phyloP scores from a whole-genome alignment of 2,797 vertebrate genomes.

The Mionectes olivaceus region DNA sequence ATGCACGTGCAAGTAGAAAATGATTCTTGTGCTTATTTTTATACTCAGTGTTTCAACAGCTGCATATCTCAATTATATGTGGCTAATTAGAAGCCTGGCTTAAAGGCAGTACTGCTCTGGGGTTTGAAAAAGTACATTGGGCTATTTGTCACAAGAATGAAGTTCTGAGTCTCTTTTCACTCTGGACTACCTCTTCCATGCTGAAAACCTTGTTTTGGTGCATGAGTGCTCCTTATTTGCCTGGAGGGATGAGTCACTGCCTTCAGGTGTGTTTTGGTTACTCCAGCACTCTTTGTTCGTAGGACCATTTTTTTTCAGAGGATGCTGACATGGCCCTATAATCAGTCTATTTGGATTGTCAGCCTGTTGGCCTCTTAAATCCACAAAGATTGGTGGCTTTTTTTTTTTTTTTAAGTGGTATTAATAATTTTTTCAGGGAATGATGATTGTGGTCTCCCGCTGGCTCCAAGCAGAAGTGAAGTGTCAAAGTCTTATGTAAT shows the following conservation, averaged over 20 bases:
- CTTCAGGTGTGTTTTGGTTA: neutral
- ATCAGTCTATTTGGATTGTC: neutral
- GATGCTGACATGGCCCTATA: neutral
- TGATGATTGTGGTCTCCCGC: neutral
- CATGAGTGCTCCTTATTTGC: neutral
- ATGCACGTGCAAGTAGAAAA: slow-evolving; percentile 33
- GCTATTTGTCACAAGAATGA: slow-evolving; percentile 4
- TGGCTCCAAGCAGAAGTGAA: neutral
- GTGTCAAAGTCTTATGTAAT: neutral
- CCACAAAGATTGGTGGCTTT: neutral
- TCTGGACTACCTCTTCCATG: neutral
- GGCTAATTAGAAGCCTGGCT: slow-evolving; percentile 37
- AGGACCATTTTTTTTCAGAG: neutral
- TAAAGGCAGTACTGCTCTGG: neutral
- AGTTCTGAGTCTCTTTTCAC: neutral
- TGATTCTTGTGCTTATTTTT: slow-evolving; percentile 48
- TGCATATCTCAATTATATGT: slow-evolving; percentile 17
- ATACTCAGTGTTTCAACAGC: slow-evolving; percentile 33
- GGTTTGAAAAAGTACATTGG: neutral
- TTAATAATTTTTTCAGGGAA: neutral
- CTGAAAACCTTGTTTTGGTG: neutral
- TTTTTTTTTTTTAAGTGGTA: neutral
- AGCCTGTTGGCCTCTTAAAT: neutral
- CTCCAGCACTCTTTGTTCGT: accelerated
- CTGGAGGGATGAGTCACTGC: neutral